These are phyloP conservation scores for Epizoanthus illoricatus DNA, from an alignment of 92 coral and sea anemone species.

Conservation along the genomic window DNA sequence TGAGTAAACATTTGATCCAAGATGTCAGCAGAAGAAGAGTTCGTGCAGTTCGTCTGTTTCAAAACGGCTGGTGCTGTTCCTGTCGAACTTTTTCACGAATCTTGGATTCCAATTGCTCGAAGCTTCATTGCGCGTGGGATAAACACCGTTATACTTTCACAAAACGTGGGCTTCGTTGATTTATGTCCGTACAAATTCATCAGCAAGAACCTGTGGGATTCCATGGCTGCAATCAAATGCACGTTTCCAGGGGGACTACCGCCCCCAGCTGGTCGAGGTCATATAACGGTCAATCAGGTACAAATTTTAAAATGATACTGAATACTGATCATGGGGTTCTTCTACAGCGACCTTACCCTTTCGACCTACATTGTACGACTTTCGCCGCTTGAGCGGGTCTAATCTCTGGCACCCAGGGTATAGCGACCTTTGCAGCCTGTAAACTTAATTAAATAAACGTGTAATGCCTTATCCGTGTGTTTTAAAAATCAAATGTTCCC, in stretches of 20 bases:
- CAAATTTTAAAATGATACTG: neutral
- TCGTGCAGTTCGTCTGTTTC: conserved; percentile 86
- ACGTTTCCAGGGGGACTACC: conserved; percentile 82
- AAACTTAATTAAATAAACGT: too few species aligned
- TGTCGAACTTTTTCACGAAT: conserved; percentile 84
- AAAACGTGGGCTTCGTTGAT: conserved; percentile 59
- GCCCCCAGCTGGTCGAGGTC: conserved; percentile 66
- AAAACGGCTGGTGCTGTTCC: conserved; percentile 66
- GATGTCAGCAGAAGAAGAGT: conserved; percentile 45
- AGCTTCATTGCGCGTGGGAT: conserved; percentile 78
- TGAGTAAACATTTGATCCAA: neutral
- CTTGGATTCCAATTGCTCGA: conserved; percentile 82
- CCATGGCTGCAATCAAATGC: conserved; percentile 66
- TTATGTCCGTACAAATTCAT: conserved; percentile 69
- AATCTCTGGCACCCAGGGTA: too few species aligned
- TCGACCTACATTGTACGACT: too few species aligned
- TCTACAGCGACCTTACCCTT: too few species aligned
- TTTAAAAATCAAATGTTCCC: too few species aligned
- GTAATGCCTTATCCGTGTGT: too few species aligned
- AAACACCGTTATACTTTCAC: conserved; percentile 67
- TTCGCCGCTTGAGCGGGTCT: too few species aligned
- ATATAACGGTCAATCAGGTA: conserved; percentile 84
- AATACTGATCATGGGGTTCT: too few species aligned
- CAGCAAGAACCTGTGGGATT: conserved; percentile 86
- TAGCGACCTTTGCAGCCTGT: too few species aligned